These are phyloP conservation scores for Crypturellus tataupa DNA, from an alignment of 2,797 vertebrate genomes.

Conservation along the genomic window DNA sequence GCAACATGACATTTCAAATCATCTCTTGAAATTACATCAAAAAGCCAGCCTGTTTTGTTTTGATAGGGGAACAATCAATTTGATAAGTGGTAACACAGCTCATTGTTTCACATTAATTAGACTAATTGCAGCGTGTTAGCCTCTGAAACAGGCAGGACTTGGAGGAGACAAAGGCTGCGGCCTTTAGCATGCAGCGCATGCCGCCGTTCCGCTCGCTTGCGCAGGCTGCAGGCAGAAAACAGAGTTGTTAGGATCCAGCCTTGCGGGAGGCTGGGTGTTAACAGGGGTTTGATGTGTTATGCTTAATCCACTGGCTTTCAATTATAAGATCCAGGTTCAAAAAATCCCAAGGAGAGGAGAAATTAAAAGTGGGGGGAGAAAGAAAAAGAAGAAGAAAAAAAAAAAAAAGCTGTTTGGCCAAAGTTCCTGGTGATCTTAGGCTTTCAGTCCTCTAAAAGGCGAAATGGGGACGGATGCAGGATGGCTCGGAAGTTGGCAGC, in stretches of 20 bases:
- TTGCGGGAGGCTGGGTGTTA: slow-evolving; percentile 76
- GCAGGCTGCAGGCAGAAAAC: slow-evolving; percentile 76
- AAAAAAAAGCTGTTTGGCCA: neutral
- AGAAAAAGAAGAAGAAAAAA: too few relatives aligned
- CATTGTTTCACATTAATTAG: slow-evolving; percentile 95
- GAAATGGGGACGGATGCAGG: neutral
- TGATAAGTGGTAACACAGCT: slow-evolving; percentile 93
- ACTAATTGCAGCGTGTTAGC: slow-evolving; percentile 91
- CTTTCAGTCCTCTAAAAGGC: neutral
- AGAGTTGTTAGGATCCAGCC: slow-evolving; percentile 78
- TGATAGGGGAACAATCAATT: slow-evolving; percentile 94
- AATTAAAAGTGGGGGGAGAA: too few relatives aligned
- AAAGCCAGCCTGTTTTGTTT: slow-evolving; percentile 90
- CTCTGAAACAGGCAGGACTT: slow-evolving; percentile 88
- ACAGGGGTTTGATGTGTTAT: slow-evolving; percentile 70
- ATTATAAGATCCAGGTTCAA: slow-evolving; percentile 51
- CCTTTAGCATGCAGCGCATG: slow-evolving; percentile 80
- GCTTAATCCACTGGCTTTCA: slow-evolving; percentile 72
- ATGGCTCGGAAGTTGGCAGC: neutral
- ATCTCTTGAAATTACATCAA: slow-evolving; percentile 93
- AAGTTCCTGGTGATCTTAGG: neutral
- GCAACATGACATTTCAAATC: slow-evolving; percentile 94
- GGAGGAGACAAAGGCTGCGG: slow-evolving; percentile 86
- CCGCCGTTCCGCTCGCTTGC: slow-evolving; percentile 79
- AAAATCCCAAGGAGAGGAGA: neutral